Base-by-base conservation (phyloP, 2,797 vertebrate genomes). In the Poeciliopsis paucimaculata region DNA sequence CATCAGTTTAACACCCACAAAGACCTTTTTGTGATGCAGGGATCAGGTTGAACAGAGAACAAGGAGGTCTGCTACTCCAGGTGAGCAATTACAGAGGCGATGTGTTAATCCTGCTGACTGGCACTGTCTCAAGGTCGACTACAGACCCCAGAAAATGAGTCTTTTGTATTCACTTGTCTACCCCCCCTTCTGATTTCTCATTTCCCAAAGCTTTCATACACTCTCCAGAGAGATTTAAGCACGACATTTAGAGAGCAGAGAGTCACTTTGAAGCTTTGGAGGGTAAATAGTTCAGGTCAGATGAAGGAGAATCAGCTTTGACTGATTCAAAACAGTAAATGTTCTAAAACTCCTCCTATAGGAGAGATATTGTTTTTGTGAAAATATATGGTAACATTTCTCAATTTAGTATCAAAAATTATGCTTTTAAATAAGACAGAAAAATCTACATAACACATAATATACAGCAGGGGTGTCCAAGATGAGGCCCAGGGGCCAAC, bases 51-150 rank as follows among this genome's bases (percentile, higher is more conserved):
- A 82, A 86, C 73, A 86, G 79, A 81, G 84, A 89, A 91, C 92
- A 91, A 89, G 88, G 51, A 53, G 92, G 89, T 87, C 84, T 80
- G 84, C 81, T 87, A 79, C 91, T 91, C 75, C 62, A 93, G 94
- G 90, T 93, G 89, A 92, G 91, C 92, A 88, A 94, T 95, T 94
- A 95, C 92, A 88, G 90, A 62, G 77, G 86, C 86, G 80, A 90
- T 89, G 91, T 90, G 85, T 86, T 91, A 91, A 95, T 93, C 92
- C 88, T 71, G 7, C 82, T 73, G 36, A 86, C 91, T 81, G 90
- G 89, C 87, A 83, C 51, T 68, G 77, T 89, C 88, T 94, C 89
- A 87, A 93, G 90, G 90, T 92, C 84, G 81, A 10, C 73, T 46
- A 5, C 62, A 49, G 78, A 86, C 84, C 80, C 82, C 76, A 20